Base-by-base conservation (phyloP, 2,797 vertebrate species). In the Sphenodon punctatus region DNA sequence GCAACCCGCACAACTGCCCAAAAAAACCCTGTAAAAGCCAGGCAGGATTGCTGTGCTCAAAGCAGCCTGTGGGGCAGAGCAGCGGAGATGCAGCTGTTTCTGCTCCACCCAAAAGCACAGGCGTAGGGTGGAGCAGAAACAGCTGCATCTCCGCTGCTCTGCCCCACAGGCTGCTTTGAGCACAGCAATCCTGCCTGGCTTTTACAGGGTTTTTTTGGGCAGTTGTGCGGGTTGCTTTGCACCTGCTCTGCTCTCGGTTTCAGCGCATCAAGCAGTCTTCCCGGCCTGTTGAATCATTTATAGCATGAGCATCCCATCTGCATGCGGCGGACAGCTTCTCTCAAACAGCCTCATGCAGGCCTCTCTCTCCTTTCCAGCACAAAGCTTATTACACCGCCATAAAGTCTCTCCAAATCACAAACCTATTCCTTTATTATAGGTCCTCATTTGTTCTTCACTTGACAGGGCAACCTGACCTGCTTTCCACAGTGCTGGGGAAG, bases 401-500 rank as follows among this genome's bases (percentile, higher is more conserved):
- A 45, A 67, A 48, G 22, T 30, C 25, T n/a, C 42, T 41, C 36
- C 30, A 2, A 43, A 34, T 10, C 32, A 51, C 41, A 36, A 12
- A 69, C 49, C 16, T 70, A 66, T 72, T 78, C 45, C 42, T 72
- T 43, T 48, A 43, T 83, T 55, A 82, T 78, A 38, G 19, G 30
- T 15, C 0, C 0, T 43, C 63, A n/a, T 48, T 49, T 5, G 10
- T 22, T n/a, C 3, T 58, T 39, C 15, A 1, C 3, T 2, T 75
- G 63, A 2, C 38, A 34, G 72, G 60, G 23, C 34, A 13, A 45
- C 4, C 59, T 1, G 60, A 85, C 82, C 79, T 13, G n/a, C 7
- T 1, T 1, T 10, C 43, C 41, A 20, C 0, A 0, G 46, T 43
- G 25, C 69, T 4, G 32, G 8, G 14, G 43, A 0, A 59, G 0